Conservation (phyloP, 1,140 invertebrate genomes). For the Cephus cinctus region DNA sequence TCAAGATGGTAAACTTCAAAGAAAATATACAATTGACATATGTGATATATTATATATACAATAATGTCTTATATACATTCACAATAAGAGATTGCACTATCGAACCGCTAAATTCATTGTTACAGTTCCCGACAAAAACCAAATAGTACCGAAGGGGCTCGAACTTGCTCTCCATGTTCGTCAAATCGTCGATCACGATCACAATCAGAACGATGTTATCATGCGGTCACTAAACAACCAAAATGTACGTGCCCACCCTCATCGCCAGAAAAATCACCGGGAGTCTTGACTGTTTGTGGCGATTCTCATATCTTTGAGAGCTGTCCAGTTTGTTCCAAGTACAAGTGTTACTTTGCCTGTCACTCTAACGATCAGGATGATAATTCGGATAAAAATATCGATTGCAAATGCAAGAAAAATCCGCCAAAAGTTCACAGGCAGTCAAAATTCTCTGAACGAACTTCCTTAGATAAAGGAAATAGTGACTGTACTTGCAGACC, state of each 20-base stretch:
- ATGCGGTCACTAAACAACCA: constrained; percentile 12
- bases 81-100: too few relatives aligned
- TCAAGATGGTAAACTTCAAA: too few relatives aligned
- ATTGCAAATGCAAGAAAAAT: constrained; percentile 1
- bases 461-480: constrained; percentile 6
- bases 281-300: constrained; percentile 18
- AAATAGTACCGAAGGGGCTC: background rate
- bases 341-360: constrained; percentile 43
- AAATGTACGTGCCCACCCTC: constrained; percentile 4
- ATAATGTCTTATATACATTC: too few relatives aligned
- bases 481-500: constrained; percentile 16
- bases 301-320: constrained; percentile 33
- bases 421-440: constrained; percentile 6
- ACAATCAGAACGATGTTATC: constrained; percentile 5
- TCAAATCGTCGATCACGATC: constrained; percentile 8
- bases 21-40: too few relatives aligned
- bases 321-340: constrained; percentile 46
- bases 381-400: too few relatives aligned
- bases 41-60: too few relatives aligned
- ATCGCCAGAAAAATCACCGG: constrained; percentile 6
- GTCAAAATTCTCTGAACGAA: constrained; percentile 6
- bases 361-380: too few relatives aligned
- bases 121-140: constrained; percentile 8
- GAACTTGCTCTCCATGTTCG: background rate
- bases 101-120: too few relatives aligned